These are phyloP conservation scores for Egretta garzetta DNA, from an alignment of 2,113 vertebrate genomes.

Conservation along the genomic window DNA sequence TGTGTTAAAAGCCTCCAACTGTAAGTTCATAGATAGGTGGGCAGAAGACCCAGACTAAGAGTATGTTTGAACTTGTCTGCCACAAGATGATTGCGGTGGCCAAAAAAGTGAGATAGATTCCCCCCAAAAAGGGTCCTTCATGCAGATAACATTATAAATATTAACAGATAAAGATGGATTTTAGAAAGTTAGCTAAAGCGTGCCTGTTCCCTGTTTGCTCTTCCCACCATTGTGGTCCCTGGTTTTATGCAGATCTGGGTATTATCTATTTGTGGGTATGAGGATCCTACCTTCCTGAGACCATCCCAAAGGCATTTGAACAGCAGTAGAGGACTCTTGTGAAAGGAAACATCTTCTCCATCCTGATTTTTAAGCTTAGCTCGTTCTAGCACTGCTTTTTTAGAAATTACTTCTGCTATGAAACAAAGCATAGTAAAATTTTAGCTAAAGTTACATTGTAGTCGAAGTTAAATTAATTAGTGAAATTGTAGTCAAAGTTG, in stretches of 20 bases:
- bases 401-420: neutral
- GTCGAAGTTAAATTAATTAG: neutral
- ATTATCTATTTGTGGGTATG: accelerated
- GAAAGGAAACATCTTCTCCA: neutral
- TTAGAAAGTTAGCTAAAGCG: neutral
- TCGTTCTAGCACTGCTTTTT: neutral
- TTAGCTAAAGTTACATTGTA: neutral
- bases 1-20: neutral
- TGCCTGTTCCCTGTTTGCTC: neutral
- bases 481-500: neutral
- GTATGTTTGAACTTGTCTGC: neutral
- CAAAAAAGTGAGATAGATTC: neutral
- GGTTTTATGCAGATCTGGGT: neutral
- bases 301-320: neutral
- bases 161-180: neutral
- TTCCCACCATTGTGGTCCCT: neutral
- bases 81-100: too few relatives aligned
- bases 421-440: neutral
- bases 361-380: neutral
- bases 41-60: neutral
- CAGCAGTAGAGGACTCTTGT: neutral
- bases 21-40: neutral
- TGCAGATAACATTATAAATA: neutral
- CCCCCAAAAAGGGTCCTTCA: neutral
- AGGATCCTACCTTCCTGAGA: neutral